Percentiles rank a stretch among this genome's conserved stretches.
Conservation (phyloP, 2,888 invertebrate species). For the Drosophila lacicola region DNA sequence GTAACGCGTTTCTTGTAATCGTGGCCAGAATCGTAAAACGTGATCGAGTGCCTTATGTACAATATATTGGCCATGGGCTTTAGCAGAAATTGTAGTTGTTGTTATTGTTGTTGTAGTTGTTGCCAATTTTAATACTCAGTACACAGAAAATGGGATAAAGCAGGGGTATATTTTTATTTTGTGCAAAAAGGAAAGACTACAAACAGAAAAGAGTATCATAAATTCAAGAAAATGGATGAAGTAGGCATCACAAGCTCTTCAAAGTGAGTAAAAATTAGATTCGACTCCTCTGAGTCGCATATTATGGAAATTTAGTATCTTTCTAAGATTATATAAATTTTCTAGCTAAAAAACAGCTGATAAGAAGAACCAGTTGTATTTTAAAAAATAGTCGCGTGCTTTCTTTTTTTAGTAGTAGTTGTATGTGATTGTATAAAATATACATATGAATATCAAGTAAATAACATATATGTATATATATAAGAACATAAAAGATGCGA, state of each 20-base stretch:
- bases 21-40: constrained; percentile 78
- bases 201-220: neutral
- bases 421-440: neutral
- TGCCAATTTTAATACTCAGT: constrained; percentile 57
- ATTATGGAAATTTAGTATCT: too few relatives aligned
- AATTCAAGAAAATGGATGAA: neutral
- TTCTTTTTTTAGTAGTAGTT: too few relatives aligned
- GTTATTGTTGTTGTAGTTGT: constrained; percentile 32
- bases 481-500: too few relatives aligned
- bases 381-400: too few relatives aligned
- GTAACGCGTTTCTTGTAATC: constrained; percentile 73
- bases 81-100: constrained; percentile 7
- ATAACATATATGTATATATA: too few relatives aligned
- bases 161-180: constrained; percentile 20
- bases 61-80: constrained; percentile 61
- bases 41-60: constrained; percentile 78
- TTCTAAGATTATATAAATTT: too few relatives aligned
- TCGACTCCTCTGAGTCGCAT: too few relatives aligned
- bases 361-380: too few relatives aligned
- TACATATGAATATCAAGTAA: neutral
- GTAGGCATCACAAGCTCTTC: too few relatives aligned
- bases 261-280: too few relatives aligned
- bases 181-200: neutral
- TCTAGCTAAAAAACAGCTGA: too few relatives aligned
- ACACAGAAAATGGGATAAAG: constrained; percentile 10